These are phyloP conservation scores for Tetramorium alpestre DNA, from an alignment of 1,140 invertebrate species.

Conservation along the genomic window DNA sequence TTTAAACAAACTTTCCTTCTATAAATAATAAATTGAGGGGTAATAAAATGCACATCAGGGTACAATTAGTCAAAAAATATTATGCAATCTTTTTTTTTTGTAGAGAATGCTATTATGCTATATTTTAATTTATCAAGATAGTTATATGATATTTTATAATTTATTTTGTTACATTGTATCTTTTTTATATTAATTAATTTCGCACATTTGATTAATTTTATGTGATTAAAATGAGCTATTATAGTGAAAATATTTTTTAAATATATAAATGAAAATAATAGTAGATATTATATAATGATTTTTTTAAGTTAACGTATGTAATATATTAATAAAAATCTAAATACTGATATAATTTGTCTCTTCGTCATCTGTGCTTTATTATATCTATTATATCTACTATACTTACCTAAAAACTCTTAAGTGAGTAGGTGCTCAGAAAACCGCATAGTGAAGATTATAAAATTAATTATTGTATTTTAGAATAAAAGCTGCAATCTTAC, in stretches of 20 bases:
- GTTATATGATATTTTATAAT: not conserved
- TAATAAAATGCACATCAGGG: not conserved
- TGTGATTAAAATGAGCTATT: not conserved
- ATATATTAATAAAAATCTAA: not conserved
- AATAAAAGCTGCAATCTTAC: slow-evolving; percentile 30
- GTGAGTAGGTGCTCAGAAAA: slow-evolving; percentile 44
- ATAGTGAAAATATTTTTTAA: not conserved
- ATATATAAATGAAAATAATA: not conserved
- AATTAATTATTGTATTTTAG: slow-evolving; percentile 19
- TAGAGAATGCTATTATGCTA: not conserved
- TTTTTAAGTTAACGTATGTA: not conserved
- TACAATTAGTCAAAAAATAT: not conserved
- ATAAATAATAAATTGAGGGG: not conserved
- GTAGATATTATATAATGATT: not conserved
- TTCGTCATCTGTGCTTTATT: not conserved
- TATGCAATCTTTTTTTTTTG: not conserved
- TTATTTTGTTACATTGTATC: not conserved
- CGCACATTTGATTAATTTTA: not conserved
- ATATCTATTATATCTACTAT: not conserved
- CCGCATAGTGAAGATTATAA: slow-evolving; percentile 32
- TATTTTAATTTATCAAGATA: not conserved
- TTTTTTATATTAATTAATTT: not conserved
- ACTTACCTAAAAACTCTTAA: slow-evolving; percentile 31
- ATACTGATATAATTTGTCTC: not conserved
- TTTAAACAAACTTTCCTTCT: slow-evolving; percentile 33